Conservation (phyloP, 2,113 vertebrate species). For the Gobiocypris rarus region DNA sequence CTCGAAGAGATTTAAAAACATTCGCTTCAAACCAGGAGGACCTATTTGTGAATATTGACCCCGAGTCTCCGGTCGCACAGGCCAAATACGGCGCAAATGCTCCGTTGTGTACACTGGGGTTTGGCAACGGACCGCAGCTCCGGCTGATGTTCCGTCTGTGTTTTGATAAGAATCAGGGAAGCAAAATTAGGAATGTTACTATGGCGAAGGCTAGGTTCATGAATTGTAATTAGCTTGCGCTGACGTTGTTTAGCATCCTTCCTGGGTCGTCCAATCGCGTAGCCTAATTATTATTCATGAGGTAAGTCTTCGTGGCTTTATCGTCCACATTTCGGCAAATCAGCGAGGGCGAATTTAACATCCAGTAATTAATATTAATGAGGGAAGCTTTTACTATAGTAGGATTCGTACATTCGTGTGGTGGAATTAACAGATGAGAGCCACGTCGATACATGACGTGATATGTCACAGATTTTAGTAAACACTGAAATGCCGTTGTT, state of each 20-base stretch:
- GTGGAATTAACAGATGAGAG: neutral
- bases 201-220: constrained; percentile 1
- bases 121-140: constrained; percentile 17
- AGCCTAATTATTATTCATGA: neutral
- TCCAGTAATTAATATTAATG: neutral
- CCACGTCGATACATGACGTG: constrained; percentile 29
- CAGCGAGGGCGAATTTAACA: neutral
- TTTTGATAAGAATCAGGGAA: constrained; percentile 49
- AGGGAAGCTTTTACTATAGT: neutral
- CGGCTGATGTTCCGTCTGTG: constrained; percentile 53
- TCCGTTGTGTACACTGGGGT: neutral
- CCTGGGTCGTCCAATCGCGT: neutral
- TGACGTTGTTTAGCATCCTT: neutral
- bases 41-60: neutral
- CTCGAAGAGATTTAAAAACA: constrained; percentile 10
- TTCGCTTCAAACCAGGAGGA: neutral
- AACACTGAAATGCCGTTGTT: neutral
- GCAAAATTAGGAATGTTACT: neutral
- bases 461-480: neutral
- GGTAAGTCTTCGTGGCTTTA: neutral
- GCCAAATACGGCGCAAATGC: neutral
- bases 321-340: neutral
- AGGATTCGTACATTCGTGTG: neutral
- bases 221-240: neutral
- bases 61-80: neutral